Conservation (phyloP, 1,140 invertebrate genomes). For the Euwallacea similis region DNA sequence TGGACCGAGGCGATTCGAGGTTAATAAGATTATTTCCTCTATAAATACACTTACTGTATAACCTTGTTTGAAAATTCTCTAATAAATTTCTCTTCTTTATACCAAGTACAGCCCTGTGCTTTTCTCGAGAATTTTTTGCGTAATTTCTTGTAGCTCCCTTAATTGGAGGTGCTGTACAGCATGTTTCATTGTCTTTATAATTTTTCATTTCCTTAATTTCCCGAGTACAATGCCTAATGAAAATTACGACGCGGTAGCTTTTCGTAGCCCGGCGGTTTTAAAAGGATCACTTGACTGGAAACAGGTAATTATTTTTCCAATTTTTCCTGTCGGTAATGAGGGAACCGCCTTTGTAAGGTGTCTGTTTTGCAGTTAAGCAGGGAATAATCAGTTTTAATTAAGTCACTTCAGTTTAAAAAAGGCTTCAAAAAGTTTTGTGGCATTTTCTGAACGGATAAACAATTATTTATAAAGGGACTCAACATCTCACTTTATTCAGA, state of each 20-base stretch:
- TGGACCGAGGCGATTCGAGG: conserved; percentile 35
- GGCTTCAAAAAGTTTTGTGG: background rate
- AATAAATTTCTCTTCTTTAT: background rate
- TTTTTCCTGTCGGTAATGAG: conserved; percentile 37
- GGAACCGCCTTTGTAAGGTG: conserved; percentile 34
- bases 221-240: conserved; percentile 41
- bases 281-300: conserved; percentile 41
- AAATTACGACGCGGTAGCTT: conserved; percentile 39
- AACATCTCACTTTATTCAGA: too few relatives aligned
- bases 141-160: conserved; percentile 5
- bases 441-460: too few relatives aligned
- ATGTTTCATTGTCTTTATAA: conserved; percentile 44
- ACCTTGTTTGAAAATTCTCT: too few relatives aligned
- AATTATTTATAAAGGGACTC: too few relatives aligned
- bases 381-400: conserved; percentile 33
- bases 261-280: conserved; percentile 28
- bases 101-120: background rate
- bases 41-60: background rate
- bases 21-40: conserved; percentile 28
- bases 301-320: conserved; percentile 44
- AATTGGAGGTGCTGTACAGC: conserved; percentile 45
- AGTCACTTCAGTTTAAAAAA: conserved; percentile 22
- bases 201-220: conserved; percentile 44
- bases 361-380: conserved; percentile 29
- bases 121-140: conserved; percentile 2